Evolutionary conservation across 2,888 invertebrate species (phyloP), one percentile per base, ranked within the genome.

Genomic region (Erebia ligea): DNA sequence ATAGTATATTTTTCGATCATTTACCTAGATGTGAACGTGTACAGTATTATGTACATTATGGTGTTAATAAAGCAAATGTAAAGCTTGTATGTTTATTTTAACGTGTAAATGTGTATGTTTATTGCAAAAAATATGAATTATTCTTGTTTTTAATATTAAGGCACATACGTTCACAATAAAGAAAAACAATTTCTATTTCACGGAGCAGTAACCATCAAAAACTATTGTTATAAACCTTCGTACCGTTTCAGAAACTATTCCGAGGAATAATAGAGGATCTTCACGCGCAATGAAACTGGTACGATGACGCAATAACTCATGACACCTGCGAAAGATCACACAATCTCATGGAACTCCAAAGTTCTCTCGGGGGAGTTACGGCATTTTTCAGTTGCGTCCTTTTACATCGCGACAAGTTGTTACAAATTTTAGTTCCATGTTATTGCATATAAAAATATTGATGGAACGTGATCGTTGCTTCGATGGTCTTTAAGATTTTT

Each of bases 301-400:
- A 84, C 86, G 84, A 80, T 76, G 82, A 78, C 79, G 82, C 84
- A 77, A 87, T 91, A 90, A 87, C 81, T 91, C 87, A 88, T 82
- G 84, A 82, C 90, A 90, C 88, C 89, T 91, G 91, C 82, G 67
- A 69, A 72, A 70, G 74, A 72, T 74, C 72, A 68, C 74, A 72
- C 68, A 72, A 67, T 70, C 74, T 59, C 56, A 68, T 66, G 74
- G 68, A 70, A 56, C 72, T 72, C 64, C 68, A n/a, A 67, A 74
- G 63, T 70, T 62, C 70, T 81, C 86, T 81, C 76, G 72, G 86
- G 88, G 86, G 85, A 78, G 81, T 80, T 73, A 79, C 86, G 87
- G 90, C 89, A 90, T 89, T 90, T 91, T 90, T 84, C 89, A 87
- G 86, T 86, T 86, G 86, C 86, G 86, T 77, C 76, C 77, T 66